Percentiles rank a stretch among this genome's conserved stretches.
These are phyloP conservation scores for Mormoops blainvillei DNA, from an alignment of 2,113 vertebrate genomes.

Conservation along the genomic window DNA sequence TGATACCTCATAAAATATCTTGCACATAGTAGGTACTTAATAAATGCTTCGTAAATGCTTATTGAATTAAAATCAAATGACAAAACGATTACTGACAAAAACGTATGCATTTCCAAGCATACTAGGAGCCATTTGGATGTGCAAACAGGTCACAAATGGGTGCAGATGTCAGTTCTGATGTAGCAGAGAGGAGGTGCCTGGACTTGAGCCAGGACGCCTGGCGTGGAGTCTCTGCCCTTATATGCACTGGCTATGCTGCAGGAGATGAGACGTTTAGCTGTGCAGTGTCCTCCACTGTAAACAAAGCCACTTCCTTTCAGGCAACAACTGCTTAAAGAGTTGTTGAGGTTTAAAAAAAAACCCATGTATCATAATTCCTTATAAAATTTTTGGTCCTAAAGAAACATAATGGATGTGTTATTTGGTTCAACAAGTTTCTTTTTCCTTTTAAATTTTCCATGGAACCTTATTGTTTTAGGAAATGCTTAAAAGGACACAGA, in stretches of 20 bases:
- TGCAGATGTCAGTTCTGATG: neutral
- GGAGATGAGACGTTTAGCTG: neutral
- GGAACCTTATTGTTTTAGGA: neutral
- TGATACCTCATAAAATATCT: neutral
- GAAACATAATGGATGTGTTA: neutral
- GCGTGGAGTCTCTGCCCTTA: neutral
- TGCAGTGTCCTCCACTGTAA: neutral
- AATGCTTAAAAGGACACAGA: neutral
- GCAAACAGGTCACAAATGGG: neutral
- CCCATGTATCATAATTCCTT: neutral
- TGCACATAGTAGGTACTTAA: neutral
- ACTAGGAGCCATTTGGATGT: neutral
- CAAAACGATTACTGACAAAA: neutral
- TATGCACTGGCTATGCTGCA: neutral
- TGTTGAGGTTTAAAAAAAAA: conserved; percentile 2
- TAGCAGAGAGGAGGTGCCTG: neutral
- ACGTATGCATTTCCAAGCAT: neutral
- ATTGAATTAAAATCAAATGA: conserved; percentile 14
- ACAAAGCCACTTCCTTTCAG: neutral
- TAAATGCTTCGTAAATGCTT: conserved; percentile 2
- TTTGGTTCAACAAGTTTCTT: neutral
- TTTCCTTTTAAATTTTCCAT: neutral
- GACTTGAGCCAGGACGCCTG: neutral
- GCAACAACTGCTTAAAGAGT: neutral
- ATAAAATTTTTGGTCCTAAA: neutral